Conservation (phyloP, 2,113 vertebrate species). For the Psittacula cyanocephala region DNA sequence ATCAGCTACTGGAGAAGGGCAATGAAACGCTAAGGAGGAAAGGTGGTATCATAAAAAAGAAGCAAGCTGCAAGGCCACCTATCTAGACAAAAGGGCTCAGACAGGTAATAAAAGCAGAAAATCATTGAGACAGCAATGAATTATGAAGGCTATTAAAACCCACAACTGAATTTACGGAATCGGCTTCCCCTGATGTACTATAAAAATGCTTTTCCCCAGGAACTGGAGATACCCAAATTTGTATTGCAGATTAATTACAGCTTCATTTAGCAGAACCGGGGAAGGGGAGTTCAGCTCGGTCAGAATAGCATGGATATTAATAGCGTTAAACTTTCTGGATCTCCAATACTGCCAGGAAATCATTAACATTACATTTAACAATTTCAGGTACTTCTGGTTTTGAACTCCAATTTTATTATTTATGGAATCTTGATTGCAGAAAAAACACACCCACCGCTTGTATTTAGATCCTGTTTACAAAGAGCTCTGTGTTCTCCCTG, state of each 20-base stretch:
- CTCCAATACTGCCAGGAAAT: constrained; percentile 46
- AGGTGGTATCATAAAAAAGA: constrained; percentile 19
- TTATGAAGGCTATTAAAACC: constrained; percentile 56
- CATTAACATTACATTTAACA: constrained; percentile 42
- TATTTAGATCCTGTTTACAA: constrained; percentile 65
- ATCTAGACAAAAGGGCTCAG: constrained; percentile 31
- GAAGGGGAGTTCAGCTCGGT: neutral
- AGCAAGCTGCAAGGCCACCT: constrained; percentile 33
- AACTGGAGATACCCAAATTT: constrained; percentile 24
- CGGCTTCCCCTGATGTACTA: constrained; percentile 6
- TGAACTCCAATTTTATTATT: constrained; percentile 59
- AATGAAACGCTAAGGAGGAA: constrained; percentile 34
- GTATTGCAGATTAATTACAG: constrained; percentile 31
- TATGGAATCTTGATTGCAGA: constrained; percentile 61
- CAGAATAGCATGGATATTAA: neutral
- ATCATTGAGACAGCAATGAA: constrained; percentile 31
- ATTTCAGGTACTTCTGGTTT: constrained; percentile 50
- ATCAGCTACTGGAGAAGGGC: constrained; percentile 35
- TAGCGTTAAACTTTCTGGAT: constrained; percentile 22
- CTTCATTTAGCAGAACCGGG: neutral
- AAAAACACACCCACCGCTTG: constrained; percentile 40
- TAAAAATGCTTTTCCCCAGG: constrained; percentile 36
- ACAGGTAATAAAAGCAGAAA: constrained; percentile 47
- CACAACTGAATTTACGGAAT: constrained; percentile 38
- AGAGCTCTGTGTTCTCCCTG: constrained; percentile 54